phyloP scores from a whole-genome alignment of 2,888 invertebrate genomes.

The Coleophora flavipennella region DNA sequence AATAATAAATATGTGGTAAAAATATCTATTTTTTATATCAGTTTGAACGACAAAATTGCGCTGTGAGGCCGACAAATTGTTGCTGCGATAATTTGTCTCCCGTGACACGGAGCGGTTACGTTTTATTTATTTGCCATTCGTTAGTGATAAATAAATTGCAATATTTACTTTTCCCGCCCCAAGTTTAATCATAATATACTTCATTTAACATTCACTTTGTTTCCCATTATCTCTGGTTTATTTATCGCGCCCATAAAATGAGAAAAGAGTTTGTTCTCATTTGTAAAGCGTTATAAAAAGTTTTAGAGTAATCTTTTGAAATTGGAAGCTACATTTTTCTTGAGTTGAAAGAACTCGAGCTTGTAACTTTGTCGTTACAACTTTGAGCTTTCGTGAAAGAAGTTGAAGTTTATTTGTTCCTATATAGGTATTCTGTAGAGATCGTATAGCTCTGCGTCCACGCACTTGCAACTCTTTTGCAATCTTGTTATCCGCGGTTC shows the following conservation, averaged over 20 bases:
- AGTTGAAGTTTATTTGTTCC: no score
- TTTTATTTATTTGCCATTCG: constrained; percentile 17
- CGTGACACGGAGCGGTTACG: constrained; percentile 9
- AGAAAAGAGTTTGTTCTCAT: constrained; percentile 3
- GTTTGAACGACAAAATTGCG: constrained; percentile 14
- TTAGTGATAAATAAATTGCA: constrained; percentile 24
- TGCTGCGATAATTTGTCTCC: constrained; percentile 19
- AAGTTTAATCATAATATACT: constrained; percentile 17
- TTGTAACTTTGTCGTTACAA: no score
- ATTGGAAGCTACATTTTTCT: no score
- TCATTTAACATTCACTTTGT: constrained; percentile 16
- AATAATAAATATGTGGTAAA: no score
- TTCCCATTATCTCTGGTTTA: constrained; percentile 16
- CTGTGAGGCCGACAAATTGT: constrained; percentile 12
- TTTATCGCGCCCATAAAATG: constrained; percentile 11
- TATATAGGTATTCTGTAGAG: no score
- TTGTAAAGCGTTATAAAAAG: constrained; percentile 13
- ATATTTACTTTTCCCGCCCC: constrained; percentile 19
- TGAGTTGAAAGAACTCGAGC: no score
- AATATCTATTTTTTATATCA: constrained; percentile 1
- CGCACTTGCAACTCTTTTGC: no score
- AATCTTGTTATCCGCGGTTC: no score
- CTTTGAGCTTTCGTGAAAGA: no score
- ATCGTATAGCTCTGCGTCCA: no score
- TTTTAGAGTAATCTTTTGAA: no score